Percentiles rank a stretch among this genome's conserved stretches.
Conservation (phyloP, 2,888 invertebrate species). For the Apeira syringaria region DNA sequence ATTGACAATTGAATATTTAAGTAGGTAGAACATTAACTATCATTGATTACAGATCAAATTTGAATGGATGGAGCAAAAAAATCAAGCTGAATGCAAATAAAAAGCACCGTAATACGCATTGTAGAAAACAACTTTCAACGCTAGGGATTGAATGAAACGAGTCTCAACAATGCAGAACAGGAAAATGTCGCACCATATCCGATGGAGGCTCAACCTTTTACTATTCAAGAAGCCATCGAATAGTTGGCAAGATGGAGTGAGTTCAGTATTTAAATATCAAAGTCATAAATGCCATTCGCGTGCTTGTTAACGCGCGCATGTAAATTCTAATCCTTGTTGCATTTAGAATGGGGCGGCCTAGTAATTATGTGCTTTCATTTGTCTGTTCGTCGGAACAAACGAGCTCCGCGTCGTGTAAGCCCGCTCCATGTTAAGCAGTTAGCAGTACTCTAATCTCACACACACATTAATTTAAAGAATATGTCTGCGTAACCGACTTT, state of each 20-base stretch:
- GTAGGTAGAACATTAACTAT: no score
- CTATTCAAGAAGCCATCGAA: slow-evolving; percentile 27
- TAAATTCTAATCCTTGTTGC: slow-evolving; percentile 82
- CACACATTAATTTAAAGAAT: slow-evolving; percentile 82
- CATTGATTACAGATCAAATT: no score
- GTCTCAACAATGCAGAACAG: slow-evolving; percentile 21
- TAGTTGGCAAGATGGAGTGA: slow-evolving; percentile 28
- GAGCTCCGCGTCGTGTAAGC: slow-evolving; percentile 69
- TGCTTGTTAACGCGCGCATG: slow-evolving; percentile 76
- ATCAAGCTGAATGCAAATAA: no score
- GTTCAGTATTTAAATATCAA: slow-evolving; percentile 65
- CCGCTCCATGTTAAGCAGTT: slow-evolving; percentile 80
- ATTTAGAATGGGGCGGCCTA: slow-evolving; percentile 79
- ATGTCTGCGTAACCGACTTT: slow-evolving; percentile 78
- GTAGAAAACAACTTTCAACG: slow-evolving; percentile 15
- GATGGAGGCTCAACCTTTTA: slow-evolving; percentile 29
- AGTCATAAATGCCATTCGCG: slow-evolving; percentile 80
- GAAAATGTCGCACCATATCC: slow-evolving; percentile 32
- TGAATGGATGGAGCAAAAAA: no score
- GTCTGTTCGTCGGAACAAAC: slow-evolving; percentile 79
- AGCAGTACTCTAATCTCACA: slow-evolving; percentile 81
- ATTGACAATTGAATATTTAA: no score
- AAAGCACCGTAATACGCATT: no score
- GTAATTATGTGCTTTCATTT: slow-evolving; percentile 84
- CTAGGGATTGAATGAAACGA: slow-evolving; percentile 21